Evolutionary conservation across 2,113 vertebrate genomes (phyloP), one percentile per base, ranked within the genome.

Genomic region (Phasianus colchicus): DNA sequence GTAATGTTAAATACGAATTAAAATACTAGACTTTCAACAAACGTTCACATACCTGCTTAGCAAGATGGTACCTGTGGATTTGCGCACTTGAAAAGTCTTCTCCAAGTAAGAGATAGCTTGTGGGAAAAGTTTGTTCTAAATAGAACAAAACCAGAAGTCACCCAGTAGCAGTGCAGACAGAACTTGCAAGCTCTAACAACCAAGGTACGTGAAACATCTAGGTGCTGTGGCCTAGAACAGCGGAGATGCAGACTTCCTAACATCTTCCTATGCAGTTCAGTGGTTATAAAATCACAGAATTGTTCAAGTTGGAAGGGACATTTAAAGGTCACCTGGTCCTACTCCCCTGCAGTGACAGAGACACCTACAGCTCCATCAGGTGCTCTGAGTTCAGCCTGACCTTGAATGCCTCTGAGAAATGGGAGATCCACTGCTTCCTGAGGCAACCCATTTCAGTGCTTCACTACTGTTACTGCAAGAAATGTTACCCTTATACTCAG

Each of bases 31-130:
- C 60, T 63, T 72, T 43, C 69, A 90, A 70, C 8, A 63, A 55
- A 54, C 10, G 38, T 73, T 21, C 60, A 97, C 97, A 32, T 92
- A 99, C 99, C 99, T 99, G 98, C 98, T 99, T 47, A 99, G 98
- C 61, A 99, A 96, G 81, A 99, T 98, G 21, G 98, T 98, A 54
- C 99, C 98, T 0, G 97, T 97, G 67, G 98, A 97, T 88, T 96
- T 98, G 36, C 98, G 98, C 73, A 99, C 98, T 86, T 98, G 98
- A 88, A 99, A 99, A 1, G 98, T 98, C 95, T 98, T 98, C 97
- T 99, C 98, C 92, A 99, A 96, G 77, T 98, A 99, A 84, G 99
- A 98, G 83, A 99, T 99, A 70, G 99, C 99, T 98, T 99, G 98
- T 86, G 99, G 99, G 67, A 99, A 99, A 84, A 99, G 98, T 86